Evolutionary conservation across 2,797 vertebrate genomes (phyloP).

Genomic region (Cichlasoma orientale): DNA sequence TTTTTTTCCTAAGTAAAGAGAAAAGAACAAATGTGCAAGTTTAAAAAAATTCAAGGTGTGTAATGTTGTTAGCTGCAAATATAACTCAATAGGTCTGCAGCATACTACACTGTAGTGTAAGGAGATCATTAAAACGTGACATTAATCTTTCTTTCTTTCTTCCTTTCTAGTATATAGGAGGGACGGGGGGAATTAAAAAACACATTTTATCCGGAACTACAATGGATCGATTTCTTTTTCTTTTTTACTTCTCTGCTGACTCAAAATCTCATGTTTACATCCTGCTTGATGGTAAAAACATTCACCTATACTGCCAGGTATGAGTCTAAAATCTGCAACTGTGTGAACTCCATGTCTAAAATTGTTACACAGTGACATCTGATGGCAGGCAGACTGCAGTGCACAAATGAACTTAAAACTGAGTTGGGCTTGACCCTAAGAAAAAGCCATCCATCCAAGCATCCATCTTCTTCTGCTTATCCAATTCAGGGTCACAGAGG

Average conservation of each 20-base stretch:
- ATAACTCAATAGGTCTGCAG: not conserved
- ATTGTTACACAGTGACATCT: slow-evolving; percentile 60
- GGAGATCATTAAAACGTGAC: not conserved
- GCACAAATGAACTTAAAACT: not conserved
- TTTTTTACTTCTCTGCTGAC: not conserved
- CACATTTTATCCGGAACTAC: not conserved
- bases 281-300: not conserved
- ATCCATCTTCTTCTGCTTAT: no score
- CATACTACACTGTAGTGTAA: not conserved
- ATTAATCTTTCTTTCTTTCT: not conserved
- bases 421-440: not conserved
- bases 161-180: not conserved
- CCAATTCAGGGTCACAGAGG: no score
- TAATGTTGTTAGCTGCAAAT: not conserved
- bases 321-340: not conserved
- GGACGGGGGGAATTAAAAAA: not conserved
- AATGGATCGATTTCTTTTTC: not conserved
- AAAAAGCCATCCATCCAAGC: not conserved
- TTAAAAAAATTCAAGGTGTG: not conserved
- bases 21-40: not conserved
- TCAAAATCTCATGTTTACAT: not conserved
- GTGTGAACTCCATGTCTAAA: not conserved
- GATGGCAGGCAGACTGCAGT: slow-evolving; percentile 22
- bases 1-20: not conserved
- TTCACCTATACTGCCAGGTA: slow-evolving; percentile 17